These are phyloP conservation scores for Probaryconus sp. DNA, from an alignment of 1,140 invertebrate genomes.

Conservation along the genomic window DNA sequence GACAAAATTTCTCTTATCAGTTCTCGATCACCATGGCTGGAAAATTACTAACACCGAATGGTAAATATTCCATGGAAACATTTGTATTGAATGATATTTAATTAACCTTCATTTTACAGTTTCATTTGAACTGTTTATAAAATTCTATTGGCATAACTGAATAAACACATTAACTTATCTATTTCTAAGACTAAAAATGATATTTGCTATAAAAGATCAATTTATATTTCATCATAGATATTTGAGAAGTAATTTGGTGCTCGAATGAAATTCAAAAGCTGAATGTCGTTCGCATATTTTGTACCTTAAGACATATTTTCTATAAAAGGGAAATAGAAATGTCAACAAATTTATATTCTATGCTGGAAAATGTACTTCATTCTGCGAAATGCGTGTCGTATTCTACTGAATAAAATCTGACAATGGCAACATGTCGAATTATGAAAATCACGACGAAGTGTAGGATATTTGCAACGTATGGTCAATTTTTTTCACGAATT, in stretches of 20 bases:
- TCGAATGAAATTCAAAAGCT: slow-evolving; percentile 40
- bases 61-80: too few species aligned
- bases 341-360: slow-evolving; percentile 45
- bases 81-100: too few species aligned
- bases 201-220: background rate
- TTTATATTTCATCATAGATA: slow-evolving; percentile 18
- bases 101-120: too few species aligned
- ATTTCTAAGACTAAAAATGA: too few species aligned
- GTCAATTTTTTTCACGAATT: too few species aligned
- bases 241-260: slow-evolving; percentile 39
- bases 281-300: slow-evolving; percentile 42
- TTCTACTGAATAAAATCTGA: slow-evolving; percentile 30
- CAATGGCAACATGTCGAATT: slow-evolving; percentile 31
- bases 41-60: too few species aligned
- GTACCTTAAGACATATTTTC: slow-evolving; percentile 26
- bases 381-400: background rate
- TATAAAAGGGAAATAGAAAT: slow-evolving; percentile 46
- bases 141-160: too few species aligned
- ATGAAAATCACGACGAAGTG: slow-evolving; percentile 32
- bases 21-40: too few species aligned
- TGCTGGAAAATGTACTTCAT: slow-evolving; percentile 44
- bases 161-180: too few species aligned
- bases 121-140: too few species aligned
- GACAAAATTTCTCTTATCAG: too few species aligned
- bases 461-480: slow-evolving; percentile 14